Evolutionary conservation across 2,888 invertebrate genomes (phyloP).

Genomic region (Acanthacorydalis orientalis): DNA sequence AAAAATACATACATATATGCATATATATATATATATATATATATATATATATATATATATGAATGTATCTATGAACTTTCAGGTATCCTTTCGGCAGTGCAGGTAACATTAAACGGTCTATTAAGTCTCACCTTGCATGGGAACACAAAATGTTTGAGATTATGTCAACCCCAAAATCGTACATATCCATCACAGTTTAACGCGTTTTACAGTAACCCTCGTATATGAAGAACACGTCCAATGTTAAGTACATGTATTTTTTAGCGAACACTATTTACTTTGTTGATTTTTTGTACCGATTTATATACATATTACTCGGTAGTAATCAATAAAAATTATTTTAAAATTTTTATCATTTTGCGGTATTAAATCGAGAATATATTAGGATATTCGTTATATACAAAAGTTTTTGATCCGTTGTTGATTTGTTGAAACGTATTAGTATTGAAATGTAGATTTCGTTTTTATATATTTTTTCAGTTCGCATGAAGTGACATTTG

Average conservation of each 20-base stretch:
- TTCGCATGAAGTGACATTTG: too few species aligned
- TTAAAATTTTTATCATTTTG: conserved; percentile 4
- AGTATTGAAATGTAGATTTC: not conserved
- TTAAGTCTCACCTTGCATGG: not conserved
- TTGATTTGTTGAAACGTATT: not conserved
- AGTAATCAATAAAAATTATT: conserved; percentile 7
- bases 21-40: not conserved
- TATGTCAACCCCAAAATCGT: not conserved
- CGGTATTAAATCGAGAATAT: conserved; percentile 3
- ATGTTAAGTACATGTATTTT: too few species aligned
- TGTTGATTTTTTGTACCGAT: too few species aligned
- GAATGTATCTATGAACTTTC: too few species aligned
- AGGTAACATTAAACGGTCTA: not conserved
- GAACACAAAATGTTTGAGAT: not conserved
- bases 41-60: too few species aligned
- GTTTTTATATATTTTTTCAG: not conserved
- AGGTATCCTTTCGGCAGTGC: not conserved
- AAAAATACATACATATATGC: not conserved
- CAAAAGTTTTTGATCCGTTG: not conserved
- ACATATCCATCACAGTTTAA: conserved; percentile 1
- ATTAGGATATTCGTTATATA: not conserved
- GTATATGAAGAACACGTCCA: too few species aligned
- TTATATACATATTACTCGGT: too few species aligned
- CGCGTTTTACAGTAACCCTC: not conserved
- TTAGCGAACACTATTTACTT: too few species aligned